Evolutionary conservation across 2,888 invertebrate genomes (phyloP).

Genomic region (Coelogynopora nodosa): DNA sequence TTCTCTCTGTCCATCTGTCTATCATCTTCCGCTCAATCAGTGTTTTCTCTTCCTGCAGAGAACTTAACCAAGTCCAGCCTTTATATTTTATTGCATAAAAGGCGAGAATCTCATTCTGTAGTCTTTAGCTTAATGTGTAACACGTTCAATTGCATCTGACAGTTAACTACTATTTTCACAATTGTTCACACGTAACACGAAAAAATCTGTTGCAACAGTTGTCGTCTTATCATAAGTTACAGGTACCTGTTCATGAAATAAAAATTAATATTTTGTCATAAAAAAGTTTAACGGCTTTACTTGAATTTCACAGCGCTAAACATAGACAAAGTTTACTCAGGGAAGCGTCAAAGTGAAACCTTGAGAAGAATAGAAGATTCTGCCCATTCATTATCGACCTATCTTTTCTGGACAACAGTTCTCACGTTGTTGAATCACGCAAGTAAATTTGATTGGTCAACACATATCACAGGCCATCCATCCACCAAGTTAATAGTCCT

Average conservation of each 20-base stretch:
- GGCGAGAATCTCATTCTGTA: slow-evolving; percentile 5
- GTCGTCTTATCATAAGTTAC: no score
- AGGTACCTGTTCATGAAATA: no score
- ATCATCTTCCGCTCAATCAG: slow-evolving; percentile 23
- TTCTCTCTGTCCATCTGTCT: slow-evolving; percentile 17
- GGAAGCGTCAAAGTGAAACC: not conserved
- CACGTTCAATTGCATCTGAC: not conserved
- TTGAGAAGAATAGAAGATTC: no score
- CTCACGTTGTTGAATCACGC: not conserved
- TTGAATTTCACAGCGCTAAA: no score
- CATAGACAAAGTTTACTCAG: not conserved
- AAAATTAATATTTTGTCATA: no score
- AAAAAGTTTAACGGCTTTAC: no score
- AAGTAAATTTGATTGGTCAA: not conserved
- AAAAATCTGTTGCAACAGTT: no score
- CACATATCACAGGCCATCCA: not conserved
- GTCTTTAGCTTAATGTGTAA: not conserved
- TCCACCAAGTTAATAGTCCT: no score
- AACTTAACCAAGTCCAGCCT: slow-evolving; percentile 7
- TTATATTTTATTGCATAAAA: slow-evolving; percentile 22
- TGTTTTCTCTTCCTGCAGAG: not conserved
- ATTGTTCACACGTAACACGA: no score
- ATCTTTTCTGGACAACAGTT: not conserved
- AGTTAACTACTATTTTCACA: no score
- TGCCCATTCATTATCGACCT: not conserved